phyloP scores from a whole-genome alignment of 2,113 vertebrate species.

The Pituophis catenifer region DNA sequence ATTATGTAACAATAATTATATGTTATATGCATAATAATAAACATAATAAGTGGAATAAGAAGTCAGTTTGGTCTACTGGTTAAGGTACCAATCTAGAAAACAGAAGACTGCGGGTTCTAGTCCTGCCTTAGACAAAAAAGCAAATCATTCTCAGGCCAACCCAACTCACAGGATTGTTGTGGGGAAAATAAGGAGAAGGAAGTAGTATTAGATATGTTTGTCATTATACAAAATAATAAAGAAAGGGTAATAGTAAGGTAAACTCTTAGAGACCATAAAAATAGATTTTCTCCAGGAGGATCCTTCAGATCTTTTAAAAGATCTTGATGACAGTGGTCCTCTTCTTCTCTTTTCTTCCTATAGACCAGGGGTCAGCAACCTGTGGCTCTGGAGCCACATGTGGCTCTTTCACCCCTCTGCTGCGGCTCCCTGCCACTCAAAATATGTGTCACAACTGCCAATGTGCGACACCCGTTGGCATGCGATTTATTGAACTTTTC shows the following conservation, averaged over 20 bases:
- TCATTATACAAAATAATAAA: neutral
- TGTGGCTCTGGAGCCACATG: too few relatives aligned
- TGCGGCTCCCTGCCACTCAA: too few relatives aligned
- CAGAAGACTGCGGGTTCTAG: too few relatives aligned
- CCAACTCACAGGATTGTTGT: too few relatives aligned
- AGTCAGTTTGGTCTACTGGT: neutral
- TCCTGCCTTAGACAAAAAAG: too few relatives aligned
- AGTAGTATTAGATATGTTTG: neutral
- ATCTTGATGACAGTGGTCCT: neutral
- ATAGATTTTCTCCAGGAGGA: neutral
- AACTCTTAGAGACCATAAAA: neutral
- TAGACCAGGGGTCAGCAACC: too few relatives aligned
- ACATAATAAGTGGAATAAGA: neutral
- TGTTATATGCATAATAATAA: neutral
- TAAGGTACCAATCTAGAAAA: neutral
- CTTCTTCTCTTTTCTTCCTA: neutral
- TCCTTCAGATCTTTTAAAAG: neutral
- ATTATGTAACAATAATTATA: neutral
- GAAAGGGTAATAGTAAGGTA: neutral
- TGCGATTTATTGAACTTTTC: too few relatives aligned
- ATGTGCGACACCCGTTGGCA: too few relatives aligned
- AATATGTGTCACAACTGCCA: too few relatives aligned
- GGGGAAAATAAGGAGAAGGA: neutral
- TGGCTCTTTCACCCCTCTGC: too few relatives aligned
- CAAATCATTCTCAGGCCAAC: too few relatives aligned